Percentiles rank a stretch among this genome's conserved stretches.
phyloP scores from a whole-genome alignment of 2,888 invertebrate species.

The Orchesella flavescens region DNA sequence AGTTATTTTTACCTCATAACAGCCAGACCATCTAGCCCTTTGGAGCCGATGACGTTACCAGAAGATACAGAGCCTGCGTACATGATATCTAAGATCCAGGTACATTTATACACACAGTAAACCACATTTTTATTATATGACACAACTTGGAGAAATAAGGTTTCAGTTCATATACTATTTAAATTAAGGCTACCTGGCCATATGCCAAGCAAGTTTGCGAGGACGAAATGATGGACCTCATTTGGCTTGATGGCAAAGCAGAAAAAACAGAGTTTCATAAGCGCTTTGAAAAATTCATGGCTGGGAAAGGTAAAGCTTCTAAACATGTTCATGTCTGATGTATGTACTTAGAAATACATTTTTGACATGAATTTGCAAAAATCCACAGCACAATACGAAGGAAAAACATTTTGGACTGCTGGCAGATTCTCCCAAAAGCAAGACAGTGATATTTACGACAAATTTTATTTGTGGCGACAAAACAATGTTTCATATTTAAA shows the following conservation, averaged over 20 bases:
- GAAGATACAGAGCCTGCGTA: conserved; percentile 27
- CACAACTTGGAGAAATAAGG: too few relatives aligned
- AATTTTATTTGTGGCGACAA: conserved; percentile 40
- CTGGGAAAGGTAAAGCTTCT: neutral
- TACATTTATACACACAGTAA: neutral
- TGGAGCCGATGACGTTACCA: neutral
- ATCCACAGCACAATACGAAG: conserved; percentile 29
- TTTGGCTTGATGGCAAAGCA: conserved; percentile 40
- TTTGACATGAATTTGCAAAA: neutral
- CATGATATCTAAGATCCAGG: conserved; percentile 26
- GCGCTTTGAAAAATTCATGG: neutral
- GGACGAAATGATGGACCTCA: conserved; percentile 31
- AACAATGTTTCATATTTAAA: conserved; percentile 4
- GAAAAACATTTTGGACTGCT: conserved; percentile 52
- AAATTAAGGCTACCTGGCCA: conserved; percentile 41
- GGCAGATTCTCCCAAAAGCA: conserved; percentile 39
- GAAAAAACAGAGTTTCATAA: conserved; percentile 12
- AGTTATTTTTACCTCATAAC: neutral
- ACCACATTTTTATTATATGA: neutral
- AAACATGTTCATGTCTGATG: neutral
- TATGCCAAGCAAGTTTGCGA: conserved; percentile 55
- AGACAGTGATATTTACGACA: conserved; percentile 3
- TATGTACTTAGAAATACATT: neutral
- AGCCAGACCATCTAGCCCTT: conserved; percentile 28
- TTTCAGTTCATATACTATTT: neutral